Evolutionary conservation across 2,113 vertebrate genomes (phyloP).

Genomic region (Pangasianodon gigas): DNA sequence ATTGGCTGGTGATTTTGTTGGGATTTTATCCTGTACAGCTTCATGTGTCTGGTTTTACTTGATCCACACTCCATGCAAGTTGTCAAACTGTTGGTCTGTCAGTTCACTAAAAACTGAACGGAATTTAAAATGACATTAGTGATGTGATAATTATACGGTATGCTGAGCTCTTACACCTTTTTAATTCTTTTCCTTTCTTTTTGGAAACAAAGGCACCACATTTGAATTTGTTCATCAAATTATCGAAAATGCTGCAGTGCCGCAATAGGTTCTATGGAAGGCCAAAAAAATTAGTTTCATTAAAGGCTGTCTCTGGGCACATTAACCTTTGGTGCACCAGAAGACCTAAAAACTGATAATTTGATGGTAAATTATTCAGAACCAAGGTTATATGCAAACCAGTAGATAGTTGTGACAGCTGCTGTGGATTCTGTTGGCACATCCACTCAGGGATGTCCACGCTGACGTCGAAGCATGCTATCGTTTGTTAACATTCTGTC

Average conservation of each 20-base stretch:
- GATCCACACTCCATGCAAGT: not conserved
- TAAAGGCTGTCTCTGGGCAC: not conserved
- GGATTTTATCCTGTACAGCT: not conserved
- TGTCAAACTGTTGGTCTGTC: not conserved
- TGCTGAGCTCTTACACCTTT: not conserved
- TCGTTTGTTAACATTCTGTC: not conserved
- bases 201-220: not conserved
- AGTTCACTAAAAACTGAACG: not conserved
- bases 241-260: not conserved
- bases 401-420: slow-evolving; percentile 17
- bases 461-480: not conserved
- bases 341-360: not conserved
- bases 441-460: not conserved
- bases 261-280: not conserved
- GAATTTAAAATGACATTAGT: not conserved
- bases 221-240: not conserved
- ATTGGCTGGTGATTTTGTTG: not conserved
- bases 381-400: slow-evolving; percentile 27
- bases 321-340: not conserved
- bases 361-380: slow-evolving; percentile 38
- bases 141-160: not conserved
- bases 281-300: not conserved
- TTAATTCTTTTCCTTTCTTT: not conserved
- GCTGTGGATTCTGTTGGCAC: not conserved
- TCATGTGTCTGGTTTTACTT: slow-evolving; percentile 5